phyloP scores from a whole-genome alignment of 2,113 vertebrate genomes.

The Etheostoma spectabile region DNA sequence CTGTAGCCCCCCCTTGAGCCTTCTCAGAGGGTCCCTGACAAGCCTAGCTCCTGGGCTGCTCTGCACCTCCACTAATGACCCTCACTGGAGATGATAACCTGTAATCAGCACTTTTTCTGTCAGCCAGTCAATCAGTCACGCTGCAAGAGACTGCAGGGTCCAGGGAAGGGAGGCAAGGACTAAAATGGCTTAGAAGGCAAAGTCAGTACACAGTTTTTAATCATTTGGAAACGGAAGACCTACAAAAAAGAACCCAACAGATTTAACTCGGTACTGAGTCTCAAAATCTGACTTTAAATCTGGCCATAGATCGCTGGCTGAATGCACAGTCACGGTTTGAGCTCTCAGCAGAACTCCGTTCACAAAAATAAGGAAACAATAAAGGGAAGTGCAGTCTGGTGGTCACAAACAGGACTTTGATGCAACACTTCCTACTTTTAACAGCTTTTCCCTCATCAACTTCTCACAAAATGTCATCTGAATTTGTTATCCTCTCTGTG shows the following conservation, averaged over 20 bases:
- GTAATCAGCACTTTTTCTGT: conserved; percentile 66
- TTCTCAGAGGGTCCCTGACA: conserved; percentile 54
- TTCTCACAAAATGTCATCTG: no score
- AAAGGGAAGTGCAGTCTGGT: no score
- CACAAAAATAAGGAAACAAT: no score
- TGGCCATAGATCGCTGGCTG: no score
- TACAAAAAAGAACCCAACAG: not conserved
- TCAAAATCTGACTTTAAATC: not conserved
- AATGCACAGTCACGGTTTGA: no score
- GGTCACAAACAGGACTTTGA: no score
- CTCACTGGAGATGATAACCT: conserved; percentile 52
- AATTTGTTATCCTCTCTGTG: no score
- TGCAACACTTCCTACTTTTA: no score
- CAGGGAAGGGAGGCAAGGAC: not conserved
- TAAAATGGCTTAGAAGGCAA: conserved; percentile 40
- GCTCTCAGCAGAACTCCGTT: no score
- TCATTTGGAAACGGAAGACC: conserved; percentile 8
- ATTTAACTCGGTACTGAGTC: not conserved
- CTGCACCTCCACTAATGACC: conserved; percentile 61
- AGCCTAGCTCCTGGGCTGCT: conserved; percentile 34
- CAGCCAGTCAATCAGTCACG: conserved; percentile 55
- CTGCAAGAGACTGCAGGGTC: conserved; percentile 34
- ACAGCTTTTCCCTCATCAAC: no score
- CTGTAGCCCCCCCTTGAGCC: conserved; percentile 49
- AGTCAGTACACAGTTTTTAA: conserved; percentile 10